phyloP scores from a whole-genome alignment of 2,113 vertebrate species.

The Erythrocebus patas region DNA sequence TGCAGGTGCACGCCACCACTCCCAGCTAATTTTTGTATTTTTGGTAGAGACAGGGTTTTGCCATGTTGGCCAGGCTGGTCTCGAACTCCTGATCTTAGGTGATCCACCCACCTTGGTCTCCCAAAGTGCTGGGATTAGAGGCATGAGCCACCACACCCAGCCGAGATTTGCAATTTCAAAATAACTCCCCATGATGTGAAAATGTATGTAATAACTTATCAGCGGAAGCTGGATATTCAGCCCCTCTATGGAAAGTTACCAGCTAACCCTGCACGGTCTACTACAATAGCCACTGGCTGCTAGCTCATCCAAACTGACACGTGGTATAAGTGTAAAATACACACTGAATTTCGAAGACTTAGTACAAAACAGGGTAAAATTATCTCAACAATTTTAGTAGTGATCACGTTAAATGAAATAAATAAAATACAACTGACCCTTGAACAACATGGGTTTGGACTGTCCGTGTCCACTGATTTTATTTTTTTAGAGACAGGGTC shows the following conservation, averaged over 20 bases:
- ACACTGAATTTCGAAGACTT: not conserved
- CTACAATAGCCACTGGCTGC: not conserved
- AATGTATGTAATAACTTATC: not conserved
- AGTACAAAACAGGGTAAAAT: not conserved
- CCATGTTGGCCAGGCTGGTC: no score
- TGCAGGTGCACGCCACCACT: no score
- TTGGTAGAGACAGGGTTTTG: no score
- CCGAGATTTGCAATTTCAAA: not conserved
- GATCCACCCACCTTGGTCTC: no score
- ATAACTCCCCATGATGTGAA: not conserved
- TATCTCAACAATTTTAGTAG: not conserved
- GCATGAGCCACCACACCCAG: no score
- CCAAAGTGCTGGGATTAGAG: no score
- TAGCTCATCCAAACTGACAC: not conserved
- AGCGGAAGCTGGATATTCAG: not conserved
- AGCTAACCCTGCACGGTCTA: not conserved
- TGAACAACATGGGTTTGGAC: not conserved
- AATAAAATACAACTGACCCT: not conserved
- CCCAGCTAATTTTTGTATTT: no score
- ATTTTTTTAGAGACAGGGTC: no score
- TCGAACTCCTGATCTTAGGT: no score
- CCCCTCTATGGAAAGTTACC: not conserved
- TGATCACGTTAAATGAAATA: not conserved
- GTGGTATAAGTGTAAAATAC: not conserved
- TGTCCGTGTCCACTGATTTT: not conserved